phyloP scores from a whole-genome alignment of 2,888 invertebrate species.

The Brachyptera risi region DNA sequence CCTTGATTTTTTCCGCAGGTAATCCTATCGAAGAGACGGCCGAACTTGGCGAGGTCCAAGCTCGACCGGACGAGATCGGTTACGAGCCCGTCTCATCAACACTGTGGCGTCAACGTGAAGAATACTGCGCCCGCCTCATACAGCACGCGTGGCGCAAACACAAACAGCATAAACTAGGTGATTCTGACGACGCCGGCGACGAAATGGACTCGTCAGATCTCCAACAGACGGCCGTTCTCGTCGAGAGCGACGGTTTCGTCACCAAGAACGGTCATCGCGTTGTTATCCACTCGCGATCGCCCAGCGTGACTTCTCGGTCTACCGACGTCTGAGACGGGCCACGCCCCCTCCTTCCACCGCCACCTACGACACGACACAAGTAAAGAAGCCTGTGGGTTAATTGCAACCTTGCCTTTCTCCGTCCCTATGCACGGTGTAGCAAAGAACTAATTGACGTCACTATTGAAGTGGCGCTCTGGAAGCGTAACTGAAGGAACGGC shows the following conservation, averaged over 20 bases:
- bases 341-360: slow-evolving; percentile 44
- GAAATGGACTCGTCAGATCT: slow-evolving; percentile 31
- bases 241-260: slow-evolving; percentile 77
- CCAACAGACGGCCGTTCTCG: slow-evolving; percentile 78
- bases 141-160: slow-evolving; percentile 94
- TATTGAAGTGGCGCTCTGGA: background rate
- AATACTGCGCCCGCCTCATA: slow-evolving; percentile 92
- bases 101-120: slow-evolving; percentile 92
- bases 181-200: slow-evolving; percentile 43
- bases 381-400: slow-evolving; percentile 8
- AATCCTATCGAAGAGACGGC: slow-evolving; percentile 91
- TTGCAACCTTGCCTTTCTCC: slow-evolving; percentile 21
- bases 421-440: slow-evolving; percentile 9
- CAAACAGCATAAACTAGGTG: slow-evolving; percentile 61
- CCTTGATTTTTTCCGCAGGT: too few species aligned
- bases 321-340: slow-evolving; percentile 82
- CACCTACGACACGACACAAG: slow-evolving; percentile 22
- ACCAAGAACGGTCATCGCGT: slow-evolving; percentile 87
- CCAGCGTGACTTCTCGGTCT: slow-evolving; percentile 75
- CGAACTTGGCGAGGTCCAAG: slow-evolving; percentile 78
- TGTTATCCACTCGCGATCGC: slow-evolving; percentile 83
- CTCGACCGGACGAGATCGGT: slow-evolving; percentile 79
- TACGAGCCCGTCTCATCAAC: slow-evolving; percentile 95
- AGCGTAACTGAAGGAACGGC: background rate
- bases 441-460: background rate